A percentile compares a stretch with the other conserved stretches of the same genome.
Conservation (phyloP, 2,888 invertebrate species). For the Molanna angustata region DNA sequence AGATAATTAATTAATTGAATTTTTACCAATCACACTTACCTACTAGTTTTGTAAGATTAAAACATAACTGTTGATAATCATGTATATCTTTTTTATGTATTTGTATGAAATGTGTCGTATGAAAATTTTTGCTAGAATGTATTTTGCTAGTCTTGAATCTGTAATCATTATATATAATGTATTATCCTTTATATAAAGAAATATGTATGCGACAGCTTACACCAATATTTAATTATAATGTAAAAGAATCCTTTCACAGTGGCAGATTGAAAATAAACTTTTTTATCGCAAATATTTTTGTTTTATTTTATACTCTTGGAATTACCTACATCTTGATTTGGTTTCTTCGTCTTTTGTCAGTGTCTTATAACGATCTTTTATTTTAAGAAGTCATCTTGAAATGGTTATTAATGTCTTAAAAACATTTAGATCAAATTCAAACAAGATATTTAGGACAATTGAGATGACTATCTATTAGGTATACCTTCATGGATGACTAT, state of each 20-base stretch:
- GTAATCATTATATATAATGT: conserved; percentile 18
- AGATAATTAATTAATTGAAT: conserved; percentile 4
- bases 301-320: no score
- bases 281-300: background rate
- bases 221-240: conserved; percentile 8
- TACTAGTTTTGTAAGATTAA: conserved; percentile 8
- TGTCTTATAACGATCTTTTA: no score
- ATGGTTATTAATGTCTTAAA: no score
- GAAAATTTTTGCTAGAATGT: conserved; percentile 19
- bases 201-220: conserved; percentile 8
- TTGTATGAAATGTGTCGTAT: conserved; percentile 14
- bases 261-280: background rate
- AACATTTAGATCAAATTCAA: no score
- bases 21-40: conserved; percentile 14
- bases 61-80: conserved; percentile 1
- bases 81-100: conserved; percentile 12
- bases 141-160: conserved; percentile 26
- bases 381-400: no score
- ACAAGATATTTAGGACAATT: no score
- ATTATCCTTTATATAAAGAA: conserved; percentile 2
- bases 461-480: no score
- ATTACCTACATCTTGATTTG: no score
- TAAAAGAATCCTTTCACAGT: no score
- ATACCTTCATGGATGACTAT: no score
- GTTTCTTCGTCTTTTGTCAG: no score